Conservation (phyloP, 2,888 invertebrate genomes). For the Meandrusa payeni region DNA sequence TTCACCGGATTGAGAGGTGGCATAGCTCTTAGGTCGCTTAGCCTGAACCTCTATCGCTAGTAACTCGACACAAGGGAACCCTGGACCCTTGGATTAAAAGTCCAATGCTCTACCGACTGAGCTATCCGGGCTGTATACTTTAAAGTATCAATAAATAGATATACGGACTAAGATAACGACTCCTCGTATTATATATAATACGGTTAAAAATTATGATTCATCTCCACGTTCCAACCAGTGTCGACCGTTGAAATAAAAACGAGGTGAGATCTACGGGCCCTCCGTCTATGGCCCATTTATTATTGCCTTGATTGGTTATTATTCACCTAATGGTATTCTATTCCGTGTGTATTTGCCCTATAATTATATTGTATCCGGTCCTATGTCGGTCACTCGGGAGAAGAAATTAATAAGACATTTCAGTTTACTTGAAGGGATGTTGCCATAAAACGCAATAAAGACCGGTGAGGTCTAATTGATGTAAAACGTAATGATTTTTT, state of each 20-base stretch:
- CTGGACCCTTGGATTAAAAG: constrained; percentile 82
- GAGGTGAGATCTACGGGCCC: constrained; percentile 37
- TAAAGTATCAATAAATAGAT: too few species aligned
- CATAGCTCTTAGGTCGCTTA: too few species aligned
- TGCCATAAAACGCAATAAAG: too few species aligned
- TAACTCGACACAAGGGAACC: too few species aligned
- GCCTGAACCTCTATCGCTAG: too few species aligned
- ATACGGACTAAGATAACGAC: too few species aligned
- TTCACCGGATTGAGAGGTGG: too few species aligned
- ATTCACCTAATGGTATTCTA: constrained; percentile 50
- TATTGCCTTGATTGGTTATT: constrained; percentile 49
- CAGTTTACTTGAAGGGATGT: neutral
- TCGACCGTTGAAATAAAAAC: constrained; percentile 30
- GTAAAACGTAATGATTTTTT: too few species aligned
- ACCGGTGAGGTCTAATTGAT: too few species aligned
- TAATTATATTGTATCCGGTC: constrained; percentile 49
- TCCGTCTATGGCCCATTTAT: constrained; percentile 40
- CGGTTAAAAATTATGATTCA: too few species aligned
- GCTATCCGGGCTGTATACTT: constrained; percentile 71
- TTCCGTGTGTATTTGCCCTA: constrained; percentile 41
- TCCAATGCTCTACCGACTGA: constrained; percentile 82
- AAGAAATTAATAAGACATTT: constrained; percentile 30
- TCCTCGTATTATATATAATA: too few species aligned
- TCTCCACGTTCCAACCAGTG: too few species aligned
- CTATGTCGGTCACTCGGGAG: constrained; percentile 20